Percentiles rank a stretch among this genome's conserved stretches.
Evolutionary conservation across 2,113 vertebrate species (phyloP).

Genomic region (Lota lota): DNA sequence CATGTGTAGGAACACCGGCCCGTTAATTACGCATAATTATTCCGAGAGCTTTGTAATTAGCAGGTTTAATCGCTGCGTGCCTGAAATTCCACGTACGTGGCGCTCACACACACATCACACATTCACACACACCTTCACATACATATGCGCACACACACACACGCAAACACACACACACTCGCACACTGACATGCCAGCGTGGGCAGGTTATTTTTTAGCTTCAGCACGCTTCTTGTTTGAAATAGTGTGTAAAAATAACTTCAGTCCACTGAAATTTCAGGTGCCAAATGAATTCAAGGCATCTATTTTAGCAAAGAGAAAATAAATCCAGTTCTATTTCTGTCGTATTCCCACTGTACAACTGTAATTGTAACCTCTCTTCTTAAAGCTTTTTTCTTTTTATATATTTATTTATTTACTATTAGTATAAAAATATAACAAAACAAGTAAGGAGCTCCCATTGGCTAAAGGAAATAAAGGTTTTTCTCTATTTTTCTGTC

Average conservation of each 20-base stretch:
- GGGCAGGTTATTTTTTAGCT: no score
- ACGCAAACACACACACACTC: neutral
- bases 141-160: neutral
- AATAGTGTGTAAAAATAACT: no score
- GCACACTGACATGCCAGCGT: no score
- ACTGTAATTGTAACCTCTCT: no score
- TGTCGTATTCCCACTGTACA: no score
- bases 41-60: slow-evolving; percentile 43
- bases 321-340: no score
- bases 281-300: no score
- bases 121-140: slow-evolving; percentile 4
- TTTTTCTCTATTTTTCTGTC: neutral
- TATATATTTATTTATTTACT: neutral
- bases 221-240: no score
- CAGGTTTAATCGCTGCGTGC: slow-evolving; percentile 23
- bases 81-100: neutral
- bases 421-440: neutral
- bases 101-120: slow-evolving; percentile 9
- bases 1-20: slow-evolving; percentile 23
- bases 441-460: no score
- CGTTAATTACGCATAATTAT: slow-evolving; percentile 43
- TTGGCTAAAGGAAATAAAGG: neutral
- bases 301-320: no score
- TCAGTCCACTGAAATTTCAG: no score
- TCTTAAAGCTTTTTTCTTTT: neutral